Conservation (phyloP, 2,888 invertebrate species). For the Drosophila testacea region DNA sequence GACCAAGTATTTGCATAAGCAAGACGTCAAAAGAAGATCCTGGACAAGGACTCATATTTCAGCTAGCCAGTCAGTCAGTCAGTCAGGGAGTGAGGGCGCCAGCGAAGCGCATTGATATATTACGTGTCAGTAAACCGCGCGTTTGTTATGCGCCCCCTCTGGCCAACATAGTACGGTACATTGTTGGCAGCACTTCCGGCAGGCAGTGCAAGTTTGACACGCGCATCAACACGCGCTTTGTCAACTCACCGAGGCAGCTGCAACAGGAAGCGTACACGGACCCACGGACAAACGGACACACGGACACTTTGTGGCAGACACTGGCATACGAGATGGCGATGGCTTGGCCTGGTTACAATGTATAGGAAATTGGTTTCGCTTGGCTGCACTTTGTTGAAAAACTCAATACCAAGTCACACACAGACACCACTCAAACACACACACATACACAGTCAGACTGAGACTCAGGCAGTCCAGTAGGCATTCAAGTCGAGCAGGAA, state of each 20-base stretch:
- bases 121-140: slow-evolving; percentile 66
- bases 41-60: slow-evolving; percentile 60
- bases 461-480: slow-evolving; percentile 8
- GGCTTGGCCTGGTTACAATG: slow-evolving; percentile 53
- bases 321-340: slow-evolving; percentile 16
- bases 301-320: slow-evolving; percentile 22
- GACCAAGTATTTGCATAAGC: slow-evolving; percentile 64
- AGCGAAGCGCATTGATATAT: slow-evolving; percentile 72
- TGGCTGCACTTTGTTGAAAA: slow-evolving; percentile 74
- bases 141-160: slow-evolving; percentile 36
- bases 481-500: slow-evolving; percentile 70
- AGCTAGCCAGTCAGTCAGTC: slow-evolving; percentile 32
- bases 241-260: slow-evolving; percentile 64
- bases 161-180: slow-evolving; percentile 36
- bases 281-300: slow-evolving; percentile 23
- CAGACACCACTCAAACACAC: slow-evolving; percentile 11
- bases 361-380: slow-evolving; percentile 81
- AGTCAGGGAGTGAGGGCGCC: slow-evolving; percentile 21
- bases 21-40: slow-evolving; percentile 18
- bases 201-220: slow-evolving; percentile 80
- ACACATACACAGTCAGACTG: slow-evolving; percentile 14
- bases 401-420: slow-evolving; percentile 55
- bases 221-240: slow-evolving; percentile 81
- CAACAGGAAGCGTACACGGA: slow-evolving; percentile 65
- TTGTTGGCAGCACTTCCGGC: slow-evolving; percentile 70